phyloP scores from a whole-genome alignment of 2,113 vertebrate genomes.

The Lasiurus cinereus region DNA sequence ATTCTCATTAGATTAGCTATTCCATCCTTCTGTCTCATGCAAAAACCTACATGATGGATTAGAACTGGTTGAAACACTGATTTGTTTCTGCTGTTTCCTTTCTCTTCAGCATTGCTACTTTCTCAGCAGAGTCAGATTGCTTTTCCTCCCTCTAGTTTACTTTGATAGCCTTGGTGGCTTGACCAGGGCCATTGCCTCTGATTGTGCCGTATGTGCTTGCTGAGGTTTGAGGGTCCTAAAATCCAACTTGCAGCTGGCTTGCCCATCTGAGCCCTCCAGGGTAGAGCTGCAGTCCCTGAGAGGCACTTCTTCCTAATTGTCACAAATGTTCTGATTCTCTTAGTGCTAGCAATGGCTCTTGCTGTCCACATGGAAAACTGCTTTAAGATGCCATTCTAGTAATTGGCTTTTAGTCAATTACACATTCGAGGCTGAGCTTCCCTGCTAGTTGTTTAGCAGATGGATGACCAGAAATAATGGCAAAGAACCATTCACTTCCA shows the following conservation, averaged over 20 bases:
- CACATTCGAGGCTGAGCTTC: no score
- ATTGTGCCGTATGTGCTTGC: no score
- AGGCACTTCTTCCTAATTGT: background rate
- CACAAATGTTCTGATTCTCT: background rate
- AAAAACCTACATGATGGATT: background rate
- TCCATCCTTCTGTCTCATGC: background rate
- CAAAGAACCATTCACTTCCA: background rate
- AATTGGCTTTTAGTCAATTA: background rate
- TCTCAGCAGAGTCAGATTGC: background rate
- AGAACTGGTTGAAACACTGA: background rate
- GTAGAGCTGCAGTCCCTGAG: background rate
- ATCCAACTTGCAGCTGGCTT: background rate
- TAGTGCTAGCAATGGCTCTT: background rate
- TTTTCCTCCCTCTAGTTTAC: background rate
- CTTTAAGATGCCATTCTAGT: background rate
- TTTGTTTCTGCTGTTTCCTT: background rate
- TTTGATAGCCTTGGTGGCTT: background rate
- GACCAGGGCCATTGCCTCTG: background rate
- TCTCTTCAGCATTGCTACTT: background rate
- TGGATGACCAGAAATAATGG: no score
- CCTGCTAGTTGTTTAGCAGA: background rate
- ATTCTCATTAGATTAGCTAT: background rate
- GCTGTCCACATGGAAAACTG: background rate
- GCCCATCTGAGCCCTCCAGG: background rate
- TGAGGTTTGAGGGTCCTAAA: background rate